Evolutionary conservation across 2,797 vertebrate genomes (phyloP).

Genomic region (Oryzias sinensis): DNA sequence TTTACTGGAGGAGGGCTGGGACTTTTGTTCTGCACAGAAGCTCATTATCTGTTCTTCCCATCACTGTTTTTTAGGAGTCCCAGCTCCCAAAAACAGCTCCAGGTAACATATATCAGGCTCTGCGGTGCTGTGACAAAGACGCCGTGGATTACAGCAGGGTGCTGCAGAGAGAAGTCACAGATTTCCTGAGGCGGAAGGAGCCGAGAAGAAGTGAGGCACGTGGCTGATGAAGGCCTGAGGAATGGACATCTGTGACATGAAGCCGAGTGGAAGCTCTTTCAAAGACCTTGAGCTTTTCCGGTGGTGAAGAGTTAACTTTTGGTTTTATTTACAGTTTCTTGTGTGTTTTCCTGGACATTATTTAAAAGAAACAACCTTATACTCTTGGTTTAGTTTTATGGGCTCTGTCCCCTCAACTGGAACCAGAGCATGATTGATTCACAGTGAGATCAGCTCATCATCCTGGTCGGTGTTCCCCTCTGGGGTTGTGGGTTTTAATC

Average conservation of each 20-base stretch:
- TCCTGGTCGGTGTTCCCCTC: no score
- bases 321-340: neutral
- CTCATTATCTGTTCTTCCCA: slow-evolving; percentile 7
- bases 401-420: no score
- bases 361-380: no score
- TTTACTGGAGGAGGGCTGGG: neutral
- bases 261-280: slow-evolving; percentile 18
- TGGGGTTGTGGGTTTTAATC: no score
- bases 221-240: slow-evolving; percentile 21
- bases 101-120: no score
- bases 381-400: no score
- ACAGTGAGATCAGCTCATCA: no score
- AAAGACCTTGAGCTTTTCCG: neutral
- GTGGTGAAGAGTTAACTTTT: neutral
- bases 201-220: slow-evolving; percentile 9
- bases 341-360: no score
- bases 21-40: slow-evolving; percentile 2
- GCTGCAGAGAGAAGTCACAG: slow-evolving; percentile 36
- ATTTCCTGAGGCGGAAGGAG: slow-evolving; percentile 29
- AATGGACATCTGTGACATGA: slow-evolving; percentile 11
- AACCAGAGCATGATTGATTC: no score
- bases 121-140: no score
- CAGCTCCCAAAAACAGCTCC: slow-evolving; percentile 45
- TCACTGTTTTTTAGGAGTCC: slow-evolving; percentile 20
- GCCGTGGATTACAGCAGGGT: slow-evolving; percentile 49